These are phyloP conservation scores for Ischnus inquisitorius DNA, from an alignment of 2,888 invertebrate species.

Conservation along the genomic window DNA sequence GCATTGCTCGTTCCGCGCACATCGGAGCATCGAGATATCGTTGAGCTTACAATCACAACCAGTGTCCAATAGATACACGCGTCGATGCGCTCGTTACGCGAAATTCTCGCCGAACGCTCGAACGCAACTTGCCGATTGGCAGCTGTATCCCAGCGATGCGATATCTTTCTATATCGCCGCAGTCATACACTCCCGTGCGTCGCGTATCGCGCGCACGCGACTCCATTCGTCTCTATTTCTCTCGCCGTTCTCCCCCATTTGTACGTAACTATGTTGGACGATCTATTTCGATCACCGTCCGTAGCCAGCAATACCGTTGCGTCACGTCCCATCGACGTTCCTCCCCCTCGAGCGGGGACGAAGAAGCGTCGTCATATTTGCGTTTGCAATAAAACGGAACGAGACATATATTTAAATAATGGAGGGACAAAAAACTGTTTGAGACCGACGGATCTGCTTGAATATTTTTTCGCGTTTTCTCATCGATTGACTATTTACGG, in stretches of 20 bases:
- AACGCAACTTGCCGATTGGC: constrained; percentile 62
- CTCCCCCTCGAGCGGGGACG: constrained; percentile 10
- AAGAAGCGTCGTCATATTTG: constrained; percentile 27
- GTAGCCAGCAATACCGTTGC: constrained; percentile 34
- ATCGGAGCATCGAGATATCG: constrained; percentile 1
- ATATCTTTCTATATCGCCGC: not conserved
- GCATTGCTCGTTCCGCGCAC: not conserved
- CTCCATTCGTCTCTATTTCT: constrained; percentile 9
- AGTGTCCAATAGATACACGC: constrained; percentile 27
- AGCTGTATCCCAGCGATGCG: constrained; percentile 56
- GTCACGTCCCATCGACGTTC: constrained; percentile 32
- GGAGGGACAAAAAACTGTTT: not conserved
- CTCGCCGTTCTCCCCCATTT: constrained; percentile 20
- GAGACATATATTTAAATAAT: constrained; percentile 13
- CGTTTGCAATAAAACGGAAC: constrained; percentile 5
- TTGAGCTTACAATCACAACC: constrained; percentile 26
- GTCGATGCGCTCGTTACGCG: constrained; percentile 28
- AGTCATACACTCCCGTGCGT: constrained; percentile 2
- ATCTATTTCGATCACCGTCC: constrained; percentile 57
- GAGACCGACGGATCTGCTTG: not conserved
- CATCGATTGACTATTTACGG: no score
- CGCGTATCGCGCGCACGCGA: constrained; percentile 35
- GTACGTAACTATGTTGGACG: constrained; percentile 18
- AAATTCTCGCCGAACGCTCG: constrained; percentile 36
- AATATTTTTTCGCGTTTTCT: not conserved